These are phyloP conservation scores for Conchocele bisecta DNA, from an alignment of 2,888 invertebrate species.

Conservation along the genomic window DNA sequence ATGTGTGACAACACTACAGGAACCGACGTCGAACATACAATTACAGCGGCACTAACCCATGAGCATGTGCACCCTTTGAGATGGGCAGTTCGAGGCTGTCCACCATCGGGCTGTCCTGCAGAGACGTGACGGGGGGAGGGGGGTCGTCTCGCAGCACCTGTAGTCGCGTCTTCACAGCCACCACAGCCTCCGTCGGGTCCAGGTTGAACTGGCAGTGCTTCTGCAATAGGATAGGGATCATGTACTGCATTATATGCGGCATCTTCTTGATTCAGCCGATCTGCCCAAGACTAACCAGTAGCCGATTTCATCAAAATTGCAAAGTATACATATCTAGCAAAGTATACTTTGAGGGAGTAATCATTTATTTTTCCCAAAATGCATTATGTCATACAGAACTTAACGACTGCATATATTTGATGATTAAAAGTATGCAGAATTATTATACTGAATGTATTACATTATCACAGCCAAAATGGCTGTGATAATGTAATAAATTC, in stretches of 20 bases:
- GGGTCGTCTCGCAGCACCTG: slow-evolving; percentile 57
- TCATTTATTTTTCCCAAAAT: too few relatives aligned
- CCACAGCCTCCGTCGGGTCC: slow-evolving; percentile 75
- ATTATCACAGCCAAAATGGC: too few relatives aligned
- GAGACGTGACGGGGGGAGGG: not conserved
- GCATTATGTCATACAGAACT: too few relatives aligned
- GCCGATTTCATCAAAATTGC: too few relatives aligned
- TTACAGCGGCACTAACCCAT: slow-evolving; percentile 27
- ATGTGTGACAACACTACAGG: not conserved
- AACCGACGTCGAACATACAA: too few relatives aligned
- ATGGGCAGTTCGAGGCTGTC: slow-evolving; percentile 40
- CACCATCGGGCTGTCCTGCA: slow-evolving; percentile 19
- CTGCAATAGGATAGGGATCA: slow-evolving; percentile 74
- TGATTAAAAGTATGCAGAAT: too few relatives aligned
- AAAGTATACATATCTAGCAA: too few relatives aligned
- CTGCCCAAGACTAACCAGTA: not conserved
- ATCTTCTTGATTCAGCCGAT: not conserved
- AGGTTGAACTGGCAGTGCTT: slow-evolving; percentile 84
- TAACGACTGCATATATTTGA: too few relatives aligned
- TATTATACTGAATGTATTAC: too few relatives aligned
- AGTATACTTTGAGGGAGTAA: too few relatives aligned
- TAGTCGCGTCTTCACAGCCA: slow-evolving; percentile 75
- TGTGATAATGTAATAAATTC: too few relatives aligned
- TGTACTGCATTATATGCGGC: too few relatives aligned
- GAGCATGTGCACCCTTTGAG: slow-evolving; percentile 28